Evolutionary conservation across 1,140 invertebrate genomes (phyloP).

Genomic region (Halictus rubicundus): DNA sequence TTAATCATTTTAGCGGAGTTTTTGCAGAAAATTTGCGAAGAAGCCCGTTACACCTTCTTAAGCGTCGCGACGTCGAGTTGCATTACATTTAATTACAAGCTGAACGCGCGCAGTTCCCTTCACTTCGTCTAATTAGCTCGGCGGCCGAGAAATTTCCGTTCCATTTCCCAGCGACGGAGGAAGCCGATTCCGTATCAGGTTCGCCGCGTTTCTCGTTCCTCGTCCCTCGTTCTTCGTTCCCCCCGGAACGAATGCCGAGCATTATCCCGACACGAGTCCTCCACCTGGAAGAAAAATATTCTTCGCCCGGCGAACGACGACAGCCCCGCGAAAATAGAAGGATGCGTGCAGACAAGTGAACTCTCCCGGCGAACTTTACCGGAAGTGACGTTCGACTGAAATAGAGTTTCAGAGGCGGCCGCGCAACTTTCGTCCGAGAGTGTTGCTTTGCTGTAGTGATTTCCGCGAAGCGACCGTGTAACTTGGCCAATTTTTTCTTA

Average conservation of each 20-base stretch:
- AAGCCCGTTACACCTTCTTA: background rate
- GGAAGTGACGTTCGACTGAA: conserved; percentile 28
- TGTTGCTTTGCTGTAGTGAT: too few relatives aligned
- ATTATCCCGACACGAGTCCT: conserved; percentile 24
- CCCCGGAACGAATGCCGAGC: conserved; percentile 14
- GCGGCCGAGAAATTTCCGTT: conserved; percentile 30
- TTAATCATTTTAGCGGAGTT: too few relatives aligned
- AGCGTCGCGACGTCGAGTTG: background rate
- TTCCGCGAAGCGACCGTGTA: background rate
- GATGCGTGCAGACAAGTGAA: background rate
- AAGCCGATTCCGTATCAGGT: conserved; percentile 49
- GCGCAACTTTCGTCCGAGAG: conserved; percentile 1
- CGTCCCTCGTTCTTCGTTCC: background rate
- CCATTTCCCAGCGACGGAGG: conserved; percentile 30
- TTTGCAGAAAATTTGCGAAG: too few relatives aligned
- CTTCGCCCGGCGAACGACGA: background rate
- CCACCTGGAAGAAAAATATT: conserved; percentile 18
- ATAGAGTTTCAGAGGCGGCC: conserved; percentile 18
- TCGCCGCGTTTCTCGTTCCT: conserved; percentile 5
- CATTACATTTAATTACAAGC: conserved; percentile 51
- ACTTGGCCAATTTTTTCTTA: background rate
- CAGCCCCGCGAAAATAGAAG: background rate
- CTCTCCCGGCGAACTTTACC: conserved; percentile 15
- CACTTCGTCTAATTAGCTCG: conserved; percentile 50
- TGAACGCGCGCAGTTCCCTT: conserved; percentile 6